phyloP scores from a whole-genome alignment of 2,888 invertebrate species.

The Poecilus cupreus region DNA sequence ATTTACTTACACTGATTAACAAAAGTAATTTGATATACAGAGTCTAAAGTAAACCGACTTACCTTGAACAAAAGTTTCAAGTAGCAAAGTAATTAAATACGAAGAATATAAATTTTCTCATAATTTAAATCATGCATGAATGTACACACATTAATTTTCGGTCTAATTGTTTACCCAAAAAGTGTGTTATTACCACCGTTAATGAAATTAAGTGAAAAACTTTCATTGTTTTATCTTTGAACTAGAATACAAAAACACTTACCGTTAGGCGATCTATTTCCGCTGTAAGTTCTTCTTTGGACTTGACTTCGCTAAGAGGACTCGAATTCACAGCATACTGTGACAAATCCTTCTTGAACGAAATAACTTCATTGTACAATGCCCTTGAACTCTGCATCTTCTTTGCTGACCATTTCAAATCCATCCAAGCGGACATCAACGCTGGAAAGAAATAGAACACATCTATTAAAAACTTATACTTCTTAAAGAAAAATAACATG shows the following conservation, averaged over 20 bases:
- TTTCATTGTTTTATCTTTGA: not conserved
- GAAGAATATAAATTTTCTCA: not conserved
- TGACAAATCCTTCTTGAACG: slow-evolving; percentile 70
- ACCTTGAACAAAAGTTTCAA: slow-evolving; percentile 33
- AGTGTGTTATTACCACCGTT: not conserved
- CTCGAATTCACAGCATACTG: slow-evolving; percentile 43
- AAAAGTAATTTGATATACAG: not conserved
- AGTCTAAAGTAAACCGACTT: not conserved
- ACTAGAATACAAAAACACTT: slow-evolving; percentile 40
- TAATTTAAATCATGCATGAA: not conserved
- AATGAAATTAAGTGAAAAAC: not conserved
- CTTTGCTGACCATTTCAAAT: slow-evolving; percentile 70
- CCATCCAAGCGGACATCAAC: slow-evolving; percentile 74
- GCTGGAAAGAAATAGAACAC: slow-evolving; percentile 68
- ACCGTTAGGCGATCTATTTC: slow-evolving; percentile 58
- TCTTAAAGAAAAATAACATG: not conserved
- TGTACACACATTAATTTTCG: not conserved
- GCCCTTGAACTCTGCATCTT: slow-evolving; percentile 71
- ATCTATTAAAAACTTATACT: not conserved
- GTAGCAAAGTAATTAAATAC: not conserved
- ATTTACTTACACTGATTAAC: no score
- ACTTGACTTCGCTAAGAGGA: slow-evolving; percentile 36
- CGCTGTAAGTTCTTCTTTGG: slow-evolving; percentile 55
- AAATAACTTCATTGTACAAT: slow-evolving; percentile 70
- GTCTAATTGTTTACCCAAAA: not conserved